Evolutionary conservation across 2,797 vertebrate species (phyloP).

Genomic region (Synaphobranchus kaupii): DNA sequence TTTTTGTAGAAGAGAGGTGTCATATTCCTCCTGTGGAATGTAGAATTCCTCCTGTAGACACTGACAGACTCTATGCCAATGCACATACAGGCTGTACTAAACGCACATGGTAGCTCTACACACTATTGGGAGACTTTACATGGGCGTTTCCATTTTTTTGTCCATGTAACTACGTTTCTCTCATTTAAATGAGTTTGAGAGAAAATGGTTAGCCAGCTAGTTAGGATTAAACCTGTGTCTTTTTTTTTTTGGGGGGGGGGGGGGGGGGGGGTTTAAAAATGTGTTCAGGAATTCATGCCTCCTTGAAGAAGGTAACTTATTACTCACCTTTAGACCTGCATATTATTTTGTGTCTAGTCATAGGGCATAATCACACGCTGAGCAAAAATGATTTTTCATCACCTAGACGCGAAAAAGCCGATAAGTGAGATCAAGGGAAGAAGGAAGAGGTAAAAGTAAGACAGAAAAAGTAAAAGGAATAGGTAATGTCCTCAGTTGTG

Average conservation of each 20-base stretch:
- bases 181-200: conserved; percentile 9
- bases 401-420: background rate
- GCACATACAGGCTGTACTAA: background rate
- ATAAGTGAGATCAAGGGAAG: background rate
- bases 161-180: background rate
- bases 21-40: background rate
- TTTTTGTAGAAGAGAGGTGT: background rate
- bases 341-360: conserved; percentile 5
- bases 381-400: background rate
- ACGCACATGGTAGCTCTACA: background rate
- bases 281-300: conserved; percentile 28
- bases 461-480: background rate
- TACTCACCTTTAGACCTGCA: conserved; percentile 40
- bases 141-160: background rate
- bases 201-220: background rate
- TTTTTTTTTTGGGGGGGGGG: background rate
- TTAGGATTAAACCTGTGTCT: background rate
- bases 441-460: background rate
- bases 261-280: background rate
- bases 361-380: background rate
- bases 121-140: background rate
- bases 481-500: background rate
- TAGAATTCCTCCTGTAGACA: no score
- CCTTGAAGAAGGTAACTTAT: conserved; percentile 37
- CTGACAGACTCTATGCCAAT: background rate